Conservation (phyloP, 2,888 invertebrate genomes). For the Platycheirus albimanus region DNA sequence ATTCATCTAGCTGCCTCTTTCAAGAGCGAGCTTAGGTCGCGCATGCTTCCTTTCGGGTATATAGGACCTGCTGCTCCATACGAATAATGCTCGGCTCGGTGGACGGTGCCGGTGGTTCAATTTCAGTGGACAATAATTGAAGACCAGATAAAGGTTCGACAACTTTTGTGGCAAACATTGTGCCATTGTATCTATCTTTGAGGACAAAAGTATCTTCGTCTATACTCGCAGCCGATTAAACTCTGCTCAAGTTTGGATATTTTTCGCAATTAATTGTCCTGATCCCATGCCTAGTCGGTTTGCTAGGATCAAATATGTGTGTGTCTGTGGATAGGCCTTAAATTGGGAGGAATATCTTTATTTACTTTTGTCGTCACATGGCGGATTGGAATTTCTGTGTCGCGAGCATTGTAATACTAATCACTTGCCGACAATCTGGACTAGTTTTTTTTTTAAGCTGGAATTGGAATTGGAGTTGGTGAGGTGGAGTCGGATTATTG, state of each 20-base stretch:
- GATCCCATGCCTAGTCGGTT: too few species aligned
- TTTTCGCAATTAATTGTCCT: slow-evolving; percentile 68
- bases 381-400: slow-evolving; percentile 49
- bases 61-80: slow-evolving; percentile 45
- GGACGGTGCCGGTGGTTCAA: too few species aligned
- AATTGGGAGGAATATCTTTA: slow-evolving; percentile 67
- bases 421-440: slow-evolving; percentile 61
- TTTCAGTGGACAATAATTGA: slow-evolving; percentile 67
- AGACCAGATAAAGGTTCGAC: slow-evolving; percentile 73
- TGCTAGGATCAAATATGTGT: slow-evolving; percentile 12
- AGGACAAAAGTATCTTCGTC: slow-evolving; percentile 15
- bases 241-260: slow-evolving; percentile 61
- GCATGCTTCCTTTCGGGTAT: slow-evolving; percentile 3
- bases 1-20: slow-evolving; percentile 61
- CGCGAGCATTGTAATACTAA: slow-evolving; percentile 64
- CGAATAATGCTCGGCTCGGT: slow-evolving; percentile 44
- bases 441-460: slow-evolving; percentile 22
- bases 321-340: slow-evolving; percentile 7
- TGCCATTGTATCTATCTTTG: slow-evolving; percentile 44
- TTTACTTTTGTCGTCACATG: slow-evolving; percentile 44
- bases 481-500: slow-evolving; percentile 51
- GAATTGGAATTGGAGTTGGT: background rate
- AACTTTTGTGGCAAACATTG: slow-evolving; percentile 59
- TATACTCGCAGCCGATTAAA: slow-evolving; percentile 47
- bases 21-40: background rate